Evolutionary conservation across 2,113 vertebrate species (phyloP), one percentile per base, ranked within the genome.

Genomic region (Progne subis): DNA sequence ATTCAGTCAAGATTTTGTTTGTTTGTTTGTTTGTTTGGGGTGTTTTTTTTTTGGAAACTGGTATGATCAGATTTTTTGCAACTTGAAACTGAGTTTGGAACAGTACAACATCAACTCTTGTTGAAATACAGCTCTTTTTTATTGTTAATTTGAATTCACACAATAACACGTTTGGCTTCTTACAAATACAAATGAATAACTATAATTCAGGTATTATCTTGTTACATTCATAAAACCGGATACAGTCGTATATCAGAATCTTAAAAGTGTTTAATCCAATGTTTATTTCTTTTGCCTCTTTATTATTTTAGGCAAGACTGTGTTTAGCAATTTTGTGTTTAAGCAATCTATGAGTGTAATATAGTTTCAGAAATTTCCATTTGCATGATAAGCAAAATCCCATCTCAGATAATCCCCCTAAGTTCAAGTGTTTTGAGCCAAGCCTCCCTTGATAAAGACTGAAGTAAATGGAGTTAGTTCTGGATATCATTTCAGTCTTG

Each of bases 241-340:
- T 75, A 25, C 20, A 69, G n/a, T 53, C n/a, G 29, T 47, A 72
- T 23, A 53, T 90, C n/a, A 87, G 52, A 82, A 52, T 74, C 41
- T 71, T 69, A 28, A 17, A 75, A 83, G 11, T 78, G 12, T 28
- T 86, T 76, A 41, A 81, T 94, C 25, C 43, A 72, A 71, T 81
- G 37, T 56, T 83, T 90, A 13, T 72, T 78, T 70, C 3, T 83
- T 82, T 92, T 31, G 23, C 12, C 15, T 85, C 21, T 74, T 69
- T 46, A 13, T 61, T 68, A 21, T 92, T 86, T 90, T 67, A n/a
- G 43, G 18, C 19, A 82, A 88, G 52, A 29, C 28, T 79, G 1
- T 31, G 20, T n/a, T 71, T 94, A 85, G 61, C n/a, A 89, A 55
- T n/a, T 91, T 64, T 94, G 64, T 90, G 21, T 76, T 88, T 83